A percentile compares a stretch with the other conserved stretches of the same genome.
Conservation (phyloP, 2,113 vertebrate genomes). For the Anhinga rufa region DNA sequence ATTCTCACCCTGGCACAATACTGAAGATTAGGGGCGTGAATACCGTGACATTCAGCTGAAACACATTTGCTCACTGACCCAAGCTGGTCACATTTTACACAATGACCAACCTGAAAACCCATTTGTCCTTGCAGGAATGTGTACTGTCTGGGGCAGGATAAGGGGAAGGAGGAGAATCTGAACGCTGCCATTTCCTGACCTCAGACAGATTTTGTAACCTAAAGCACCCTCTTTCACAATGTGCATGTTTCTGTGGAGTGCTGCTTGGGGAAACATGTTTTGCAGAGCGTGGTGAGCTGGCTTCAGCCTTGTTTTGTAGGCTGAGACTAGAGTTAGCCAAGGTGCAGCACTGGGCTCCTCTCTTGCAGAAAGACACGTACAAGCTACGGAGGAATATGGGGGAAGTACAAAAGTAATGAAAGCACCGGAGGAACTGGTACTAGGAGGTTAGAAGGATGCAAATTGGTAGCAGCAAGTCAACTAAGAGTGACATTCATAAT, state of each 20-base stretch:
- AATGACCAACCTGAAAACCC: not conserved
- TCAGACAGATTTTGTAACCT: not conserved
- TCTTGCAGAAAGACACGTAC: not conserved
- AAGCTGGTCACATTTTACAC: not conserved
- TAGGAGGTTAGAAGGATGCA: not conserved
- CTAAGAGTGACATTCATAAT: not conserved
- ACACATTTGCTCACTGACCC: not conserved
- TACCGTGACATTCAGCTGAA: not conserved
- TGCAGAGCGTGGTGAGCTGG: not conserved
- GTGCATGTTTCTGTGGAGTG: not conserved
- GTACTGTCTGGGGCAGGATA: rapidly evolving
- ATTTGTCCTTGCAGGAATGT: not conserved
- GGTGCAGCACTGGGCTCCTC: not conserved
- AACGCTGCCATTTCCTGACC: not conserved
- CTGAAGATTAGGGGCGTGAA: not conserved
- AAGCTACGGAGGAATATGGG: not conserved
- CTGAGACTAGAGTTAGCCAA: not conserved
- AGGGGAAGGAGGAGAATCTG: not conserved
- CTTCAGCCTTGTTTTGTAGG: not conserved
- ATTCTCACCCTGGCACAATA: not conserved
- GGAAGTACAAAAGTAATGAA: not conserved
- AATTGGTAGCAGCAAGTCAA: not conserved
- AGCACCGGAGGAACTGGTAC: not conserved
- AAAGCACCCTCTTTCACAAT: not conserved
- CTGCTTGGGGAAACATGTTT: not conserved